Percentiles rank a stretch among this genome's conserved stretches.
Conservation (phyloP, 1,140 invertebrate species). For the Tyrophagus putrescentiae region DNA sequence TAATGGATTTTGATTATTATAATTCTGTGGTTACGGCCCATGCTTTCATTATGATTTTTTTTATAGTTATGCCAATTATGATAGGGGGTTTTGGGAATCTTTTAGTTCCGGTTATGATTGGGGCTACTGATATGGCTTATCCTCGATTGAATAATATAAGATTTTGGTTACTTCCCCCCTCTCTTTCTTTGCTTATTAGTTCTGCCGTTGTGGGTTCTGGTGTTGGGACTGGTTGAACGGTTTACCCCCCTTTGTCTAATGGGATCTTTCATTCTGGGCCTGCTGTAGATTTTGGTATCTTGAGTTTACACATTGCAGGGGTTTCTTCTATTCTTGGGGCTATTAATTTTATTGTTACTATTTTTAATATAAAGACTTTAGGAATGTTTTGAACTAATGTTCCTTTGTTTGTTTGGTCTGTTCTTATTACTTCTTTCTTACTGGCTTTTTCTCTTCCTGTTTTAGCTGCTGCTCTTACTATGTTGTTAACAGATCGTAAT, state of each 20-base stretch:
- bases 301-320: conserved; percentile 48
- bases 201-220: conserved; percentile 44
- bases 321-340: conserved; percentile 50
- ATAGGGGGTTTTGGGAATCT: conserved; percentile 64
- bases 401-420: conserved; percentile 46
- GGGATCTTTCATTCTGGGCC: conserved; percentile 41
- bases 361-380: conserved; percentile 33
- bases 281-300: conserved; percentile 51
- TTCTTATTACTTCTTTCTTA: conserved; percentile 49
- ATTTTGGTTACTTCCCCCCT: conserved; percentile 51
- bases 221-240: conserved; percentile 46
- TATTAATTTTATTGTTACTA: conserved; percentile 45
- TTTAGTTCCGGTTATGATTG: conserved; percentile 53
- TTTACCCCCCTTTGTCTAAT: conserved; percentile 49
- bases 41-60: conserved; percentile 62
- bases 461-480: conserved; percentile 54
- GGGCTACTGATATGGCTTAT: conserved; percentile 54
- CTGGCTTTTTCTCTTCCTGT: conserved; percentile 50
- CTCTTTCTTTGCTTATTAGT: conserved; percentile 42
- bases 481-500: conserved; percentile 52
- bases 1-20: conserved; percentile 52
- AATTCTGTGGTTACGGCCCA: conserved; percentile 53
- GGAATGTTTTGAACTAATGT: conserved; percentile 39
- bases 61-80: conserved; percentile 59
- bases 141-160: conserved; percentile 62